Evolutionary conservation across 2,113 vertebrate genomes (phyloP), one percentile per base, ranked within the genome.

Genomic region (Macquaria ambigua): DNA sequence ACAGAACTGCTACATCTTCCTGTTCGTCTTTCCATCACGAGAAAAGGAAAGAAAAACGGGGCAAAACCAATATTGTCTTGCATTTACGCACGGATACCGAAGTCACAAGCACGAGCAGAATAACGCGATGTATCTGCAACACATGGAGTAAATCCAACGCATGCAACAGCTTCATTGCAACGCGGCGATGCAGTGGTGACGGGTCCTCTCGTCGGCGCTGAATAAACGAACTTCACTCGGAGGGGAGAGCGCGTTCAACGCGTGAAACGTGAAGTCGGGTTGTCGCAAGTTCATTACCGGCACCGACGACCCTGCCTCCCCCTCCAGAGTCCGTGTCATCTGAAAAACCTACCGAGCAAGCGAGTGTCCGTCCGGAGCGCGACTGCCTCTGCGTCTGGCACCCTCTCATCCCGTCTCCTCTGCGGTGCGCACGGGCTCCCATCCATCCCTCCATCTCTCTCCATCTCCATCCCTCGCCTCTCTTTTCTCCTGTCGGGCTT

Each of bases 401-500:
- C 31, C 79, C 31, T 41, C 82, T 39, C 75, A 41, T 41, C 59
- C 58, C 34, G 50, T 41, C 79, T 74, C 78, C 39, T 80, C 90
- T 80, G 77, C 74, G 76, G 61, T 76, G 92, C 81, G 83, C 90
- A 25, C 79, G 77, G 61, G 72, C 77, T 89, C 70, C 82, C 89
- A 74, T 90, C 82, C 89, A 81, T 86, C 81, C 71, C 23, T 84
- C 63, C 79, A 55, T 73, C 80, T 74, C 75, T 74, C 76, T 83
- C 88, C 85, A 62, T 74, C 90, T 85, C 78, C 75, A 78, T 82
- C 87, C 74, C 67, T 79, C 74, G 83, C 89, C 79, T 77, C 86
- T 87, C 91, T 84, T 89, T 93, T 89, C 93, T 94, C 89, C 86
- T 90, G 81, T 92, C 92, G 84, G 85, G 90, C 75, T 90, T 85